Percentiles rank a stretch among this genome's conserved stretches.
Conservation (phyloP, 1,140 invertebrate species). For the Bombyx mandarina region DNA sequence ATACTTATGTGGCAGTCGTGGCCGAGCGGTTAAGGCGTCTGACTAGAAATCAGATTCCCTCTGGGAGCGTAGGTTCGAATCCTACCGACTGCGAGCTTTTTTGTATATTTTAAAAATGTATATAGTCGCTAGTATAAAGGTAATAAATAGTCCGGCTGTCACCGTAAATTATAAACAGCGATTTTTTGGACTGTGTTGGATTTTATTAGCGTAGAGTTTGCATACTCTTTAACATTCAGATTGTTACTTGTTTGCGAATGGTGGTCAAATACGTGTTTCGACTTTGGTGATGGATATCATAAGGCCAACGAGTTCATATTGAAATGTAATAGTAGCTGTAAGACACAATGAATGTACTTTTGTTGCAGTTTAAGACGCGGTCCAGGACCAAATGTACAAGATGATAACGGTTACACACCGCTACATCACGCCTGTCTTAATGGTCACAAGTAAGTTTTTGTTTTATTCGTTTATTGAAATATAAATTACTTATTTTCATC, state of each 20-base stretch:
- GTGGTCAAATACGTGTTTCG: too few species aligned
- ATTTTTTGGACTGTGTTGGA: too few species aligned
- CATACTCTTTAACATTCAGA: too few species aligned
- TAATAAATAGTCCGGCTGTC: too few species aligned
- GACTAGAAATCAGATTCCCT: constrained; percentile 90
- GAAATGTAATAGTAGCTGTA: too few species aligned
- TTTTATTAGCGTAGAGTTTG: too few species aligned
- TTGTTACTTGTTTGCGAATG: too few species aligned
- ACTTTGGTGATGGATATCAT: too few species aligned
- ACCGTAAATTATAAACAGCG: too few species aligned
- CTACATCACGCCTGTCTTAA: constrained; percentile 95
- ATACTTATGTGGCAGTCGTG: constrained; percentile 75
- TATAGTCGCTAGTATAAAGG: too few species aligned
- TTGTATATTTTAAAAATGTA: constrained; percentile 13
- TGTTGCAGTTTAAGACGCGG: constrained; percentile 86
- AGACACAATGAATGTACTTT: constrained; percentile 12
- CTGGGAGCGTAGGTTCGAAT: constrained; percentile 89
- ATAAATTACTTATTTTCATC: background rate
- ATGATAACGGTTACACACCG: constrained; percentile 94
- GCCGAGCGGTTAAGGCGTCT: constrained; percentile 90
- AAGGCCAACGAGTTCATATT: too few species aligned
- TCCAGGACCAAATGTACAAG: constrained; percentile 92
- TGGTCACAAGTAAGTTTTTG: constrained; percentile 85
- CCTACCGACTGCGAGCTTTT: constrained; percentile 81
- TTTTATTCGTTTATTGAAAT: background rate